These are phyloP conservation scores for Corydoras sp. DNA, from an alignment of 2,113 vertebrate species.

Conservation along the genomic window DNA sequence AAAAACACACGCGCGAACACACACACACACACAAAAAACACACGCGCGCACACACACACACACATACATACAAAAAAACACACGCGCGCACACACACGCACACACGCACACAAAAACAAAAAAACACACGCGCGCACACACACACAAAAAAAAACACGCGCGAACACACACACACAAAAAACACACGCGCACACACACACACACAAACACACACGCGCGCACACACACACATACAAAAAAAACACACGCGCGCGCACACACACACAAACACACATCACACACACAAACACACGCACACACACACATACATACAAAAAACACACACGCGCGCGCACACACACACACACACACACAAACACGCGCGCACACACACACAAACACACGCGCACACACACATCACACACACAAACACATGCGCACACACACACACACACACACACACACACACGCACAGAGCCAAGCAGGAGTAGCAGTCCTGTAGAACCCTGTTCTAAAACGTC, in stretches of 20 bases:
- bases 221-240: conserved; percentile 1
- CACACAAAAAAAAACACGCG: background rate
- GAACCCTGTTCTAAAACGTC: too few relatives aligned
- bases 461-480: too few relatives aligned
- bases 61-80: background rate
- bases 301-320: too few relatives aligned
- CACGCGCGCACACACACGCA: background rate
- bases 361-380: background rate
- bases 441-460: conserved; percentile 7
- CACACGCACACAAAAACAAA: conserved; percentile 13
- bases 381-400: background rate
- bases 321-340: background rate
- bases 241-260: too few relatives aligned
- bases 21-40: background rate
- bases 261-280: background rate
- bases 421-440: background rate
- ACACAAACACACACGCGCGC: background rate
- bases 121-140: background rate
- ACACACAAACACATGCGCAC: background rate
- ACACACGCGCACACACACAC: conserved; percentile 14
- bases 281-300: background rate
- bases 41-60: conserved; percentile 17
- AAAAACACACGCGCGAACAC: background rate
- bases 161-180: background rate
- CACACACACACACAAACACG: conserved; percentile 5